Evolutionary conservation across 2,113 vertebrate species (phyloP), one percentile per base, ranked within the genome.

Genomic region (Tenrec ecaudatus): DNA sequence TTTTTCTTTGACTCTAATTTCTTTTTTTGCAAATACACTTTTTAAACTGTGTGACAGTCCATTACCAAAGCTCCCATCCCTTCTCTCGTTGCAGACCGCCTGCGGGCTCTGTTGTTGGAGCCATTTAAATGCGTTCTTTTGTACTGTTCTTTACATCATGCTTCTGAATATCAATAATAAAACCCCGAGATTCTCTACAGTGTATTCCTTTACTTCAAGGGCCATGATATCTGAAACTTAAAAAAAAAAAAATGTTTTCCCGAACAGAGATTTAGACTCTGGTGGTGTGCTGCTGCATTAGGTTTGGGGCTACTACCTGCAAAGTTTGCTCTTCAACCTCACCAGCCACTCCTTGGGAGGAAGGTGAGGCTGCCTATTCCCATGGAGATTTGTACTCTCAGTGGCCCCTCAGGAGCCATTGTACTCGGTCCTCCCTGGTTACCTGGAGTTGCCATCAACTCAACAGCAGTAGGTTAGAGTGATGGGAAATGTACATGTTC

Each of bases 1-100:
- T 33, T 33, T 86, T 91, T 71, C 77, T 96, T 81, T 87, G 43
- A 92, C 92, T 94, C 78, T 88, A 75, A 66, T 91, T 93, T 88
- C 73, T 80, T 93, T 93, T 93, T 89, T 93, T 91, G 85, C 81
- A 92, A 84, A 40, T 36, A 86, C 91, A 78, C 83, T 95, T 53
- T 92, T 93, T 80, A 43, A 86, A 33, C 58, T 66, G 0, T 14
- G 36, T 25, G 43, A 90, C 25, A 77, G 40, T 40, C 84, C 76
- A 3, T 85, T 90, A 71, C 91, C 91, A 78, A 87, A 88, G n/a
- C 33, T 68, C 17, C 96, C 82, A 5, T 22, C 71, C 38, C 20
- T 14, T 95, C 94, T 88, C 2, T 89, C 10, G 64, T 27, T 62
- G 27, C 31, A 23, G 38, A 16, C 78, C 71, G 57, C 71, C 82